These are phyloP conservation scores for Buceros bicornis DNA, from an alignment of 2,797 vertebrate genomes.

Conservation along the genomic window DNA sequence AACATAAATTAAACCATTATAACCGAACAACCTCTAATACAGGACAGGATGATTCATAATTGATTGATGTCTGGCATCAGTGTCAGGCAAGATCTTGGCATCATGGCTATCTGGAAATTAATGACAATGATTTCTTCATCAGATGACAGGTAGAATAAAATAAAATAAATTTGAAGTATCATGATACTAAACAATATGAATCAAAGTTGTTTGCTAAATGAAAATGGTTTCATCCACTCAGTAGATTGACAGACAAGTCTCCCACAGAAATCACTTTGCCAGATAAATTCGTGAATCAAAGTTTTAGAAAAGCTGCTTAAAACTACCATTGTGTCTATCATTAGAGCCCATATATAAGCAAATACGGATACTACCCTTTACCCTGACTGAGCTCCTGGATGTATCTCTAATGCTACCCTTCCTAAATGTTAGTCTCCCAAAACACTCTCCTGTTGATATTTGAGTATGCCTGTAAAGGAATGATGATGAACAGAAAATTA, in stretches of 20 bases:
- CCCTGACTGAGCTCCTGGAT: neutral
- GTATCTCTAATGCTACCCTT: neutral
- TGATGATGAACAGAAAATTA: neutral
- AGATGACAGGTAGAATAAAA: neutral
- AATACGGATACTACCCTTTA: neutral
- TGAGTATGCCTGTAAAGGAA: neutral
- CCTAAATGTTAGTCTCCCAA: neutral
- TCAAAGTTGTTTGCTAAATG: neutral
- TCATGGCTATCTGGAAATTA: neutral
- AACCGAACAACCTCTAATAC: slow-evolving; percentile 17
- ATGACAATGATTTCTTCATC: slow-evolving; percentile 6
- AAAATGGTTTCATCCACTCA: neutral
- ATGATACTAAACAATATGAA: neutral
- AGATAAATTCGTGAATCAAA: neutral
- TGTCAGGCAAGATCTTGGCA: slow-evolving; percentile 19
- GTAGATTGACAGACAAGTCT: neutral
- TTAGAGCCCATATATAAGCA: neutral
- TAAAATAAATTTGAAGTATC: slow-evolving; percentile 8
- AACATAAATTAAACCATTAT: slow-evolving; percentile 26
- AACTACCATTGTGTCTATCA: neutral
- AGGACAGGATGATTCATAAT: slow-evolving; percentile 5
- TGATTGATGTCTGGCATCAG: slow-evolving; percentile 15
- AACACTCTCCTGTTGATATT: neutral
- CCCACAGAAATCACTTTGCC: neutral
- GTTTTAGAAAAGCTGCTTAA: neutral